Evolutionary conservation across 2,888 invertebrate genomes (phyloP).

Genomic region (Philaethria dido): DNA sequence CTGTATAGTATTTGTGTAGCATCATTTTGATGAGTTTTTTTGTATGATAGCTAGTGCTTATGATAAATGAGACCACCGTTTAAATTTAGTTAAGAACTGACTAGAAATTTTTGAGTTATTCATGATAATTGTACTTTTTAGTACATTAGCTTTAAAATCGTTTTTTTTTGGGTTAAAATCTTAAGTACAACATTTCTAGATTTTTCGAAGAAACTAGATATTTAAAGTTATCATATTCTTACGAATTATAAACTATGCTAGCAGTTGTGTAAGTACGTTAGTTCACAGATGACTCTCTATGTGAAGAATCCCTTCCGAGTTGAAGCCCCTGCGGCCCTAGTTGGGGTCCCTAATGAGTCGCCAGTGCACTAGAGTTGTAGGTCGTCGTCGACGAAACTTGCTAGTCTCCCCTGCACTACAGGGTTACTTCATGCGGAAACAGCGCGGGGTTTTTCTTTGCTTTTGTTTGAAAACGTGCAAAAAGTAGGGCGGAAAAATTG

Average conservation of each 20-base stretch:
- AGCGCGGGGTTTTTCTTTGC: slow-evolving; percentile 67
- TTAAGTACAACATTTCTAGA: too few relatives aligned
- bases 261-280: slow-evolving; percentile 59
- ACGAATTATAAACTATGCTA: slow-evolving; percentile 33
- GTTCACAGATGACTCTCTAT: slow-evolving; percentile 71
- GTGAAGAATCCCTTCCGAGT: slow-evolving; percentile 73
- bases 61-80: too few relatives aligned
- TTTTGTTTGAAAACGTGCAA: slow-evolving; percentile 53
- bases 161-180: too few relatives aligned
- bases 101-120: too few relatives aligned
- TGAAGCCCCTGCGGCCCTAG: slow-evolving; percentile 71
- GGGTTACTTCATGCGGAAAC: slow-evolving; percentile 70
- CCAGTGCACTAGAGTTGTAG: slow-evolving; percentile 82
- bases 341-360: slow-evolving; percentile 80
- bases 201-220: background rate
- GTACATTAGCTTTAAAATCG: too few relatives aligned
- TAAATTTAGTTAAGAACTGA: too few relatives aligned
- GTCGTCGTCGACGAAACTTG: slow-evolving; percentile 74
- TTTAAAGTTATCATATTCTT: background rate
- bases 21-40: too few relatives aligned
- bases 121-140: too few relatives aligned
- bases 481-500: slow-evolving; percentile 43
- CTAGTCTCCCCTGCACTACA: slow-evolving; percentile 70
- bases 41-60: too few relatives aligned
- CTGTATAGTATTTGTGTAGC: too few relatives aligned